These are phyloP conservation scores for Amitus sp. DNA, from an alignment of 2,888 invertebrate genomes.

Conservation along the genomic window DNA sequence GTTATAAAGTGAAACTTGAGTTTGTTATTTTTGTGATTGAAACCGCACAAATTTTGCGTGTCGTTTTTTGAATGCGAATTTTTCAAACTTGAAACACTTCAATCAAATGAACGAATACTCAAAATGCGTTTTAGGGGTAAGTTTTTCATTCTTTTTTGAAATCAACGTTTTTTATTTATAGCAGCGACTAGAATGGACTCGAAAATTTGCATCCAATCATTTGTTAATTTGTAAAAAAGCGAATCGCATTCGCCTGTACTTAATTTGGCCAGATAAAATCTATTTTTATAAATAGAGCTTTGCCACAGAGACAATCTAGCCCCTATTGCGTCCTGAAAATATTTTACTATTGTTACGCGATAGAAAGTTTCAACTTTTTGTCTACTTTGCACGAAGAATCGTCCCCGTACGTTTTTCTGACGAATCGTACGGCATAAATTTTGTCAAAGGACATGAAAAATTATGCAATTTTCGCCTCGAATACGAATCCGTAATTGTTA, in stretches of 20 bases:
- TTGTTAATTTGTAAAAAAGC: no score
- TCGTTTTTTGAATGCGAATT: no score
- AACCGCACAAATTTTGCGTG: background rate
- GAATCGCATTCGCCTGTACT: slow-evolving; percentile 33
- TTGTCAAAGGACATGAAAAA: no score
- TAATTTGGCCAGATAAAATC: slow-evolving; percentile 26
- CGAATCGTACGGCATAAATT: no score
- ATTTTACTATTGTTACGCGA: slow-evolving; percentile 31
- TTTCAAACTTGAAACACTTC: no score
- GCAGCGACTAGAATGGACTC: no score
- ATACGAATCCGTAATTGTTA: background rate
- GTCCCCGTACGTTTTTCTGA: no score
- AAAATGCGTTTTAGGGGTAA: no score
- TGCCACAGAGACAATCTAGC: slow-evolving; percentile 54
- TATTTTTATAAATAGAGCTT: slow-evolving; percentile 48
- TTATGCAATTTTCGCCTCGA: no score
- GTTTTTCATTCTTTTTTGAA: no score
- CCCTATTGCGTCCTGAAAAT: slow-evolving; percentile 55
- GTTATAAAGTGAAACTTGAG: background rate
- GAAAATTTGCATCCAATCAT: no score
- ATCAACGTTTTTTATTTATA: no score
- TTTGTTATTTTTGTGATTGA: background rate
- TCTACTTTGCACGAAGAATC: background rate
- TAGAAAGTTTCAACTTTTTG: slow-evolving; percentile 23
- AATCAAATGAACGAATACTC: background rate